Conservation (phyloP, 2,113 vertebrate species). For the Nanorana parkeri region DNA sequence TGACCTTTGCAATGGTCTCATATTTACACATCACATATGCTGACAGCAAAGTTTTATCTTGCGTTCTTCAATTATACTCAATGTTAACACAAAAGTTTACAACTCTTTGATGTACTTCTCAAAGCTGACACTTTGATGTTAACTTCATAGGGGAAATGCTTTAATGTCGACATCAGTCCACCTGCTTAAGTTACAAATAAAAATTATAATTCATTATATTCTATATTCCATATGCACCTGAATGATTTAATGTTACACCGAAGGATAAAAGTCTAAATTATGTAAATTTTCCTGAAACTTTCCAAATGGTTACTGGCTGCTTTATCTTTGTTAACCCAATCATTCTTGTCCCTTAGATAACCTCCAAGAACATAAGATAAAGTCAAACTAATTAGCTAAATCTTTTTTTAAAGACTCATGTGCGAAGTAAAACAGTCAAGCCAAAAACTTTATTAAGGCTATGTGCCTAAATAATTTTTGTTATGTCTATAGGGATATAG, state of each 20-base stretch:
- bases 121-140: conserved; percentile 53
- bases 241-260: not conserved
- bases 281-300: not conserved
- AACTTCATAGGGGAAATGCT: conserved; percentile 45
- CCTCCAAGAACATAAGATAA: no score
- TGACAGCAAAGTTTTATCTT: conserved; percentile 42
- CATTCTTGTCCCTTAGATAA: no score
- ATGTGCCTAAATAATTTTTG: no score
- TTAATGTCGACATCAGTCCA: conserved; percentile 48
- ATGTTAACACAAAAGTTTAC: conserved; percentile 49
- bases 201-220: conserved; percentile 38
- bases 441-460: no score
- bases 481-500: no score
- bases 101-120: conserved; percentile 46
- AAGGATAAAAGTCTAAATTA: conserved; percentile 5
- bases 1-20: conserved; percentile 33
- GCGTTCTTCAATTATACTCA: conserved; percentile 38
- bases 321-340: not conserved
- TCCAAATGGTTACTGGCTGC: not conserved
- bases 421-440: no score
- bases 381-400: no score
- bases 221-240: conserved; percentile 2
- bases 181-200: conserved; percentile 34
- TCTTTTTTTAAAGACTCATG: no score
- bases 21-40: conserved; percentile 42